phyloP scores from a whole-genome alignment of 2,797 vertebrate genomes.

The Periophthalmus magnuspinnatus region DNA sequence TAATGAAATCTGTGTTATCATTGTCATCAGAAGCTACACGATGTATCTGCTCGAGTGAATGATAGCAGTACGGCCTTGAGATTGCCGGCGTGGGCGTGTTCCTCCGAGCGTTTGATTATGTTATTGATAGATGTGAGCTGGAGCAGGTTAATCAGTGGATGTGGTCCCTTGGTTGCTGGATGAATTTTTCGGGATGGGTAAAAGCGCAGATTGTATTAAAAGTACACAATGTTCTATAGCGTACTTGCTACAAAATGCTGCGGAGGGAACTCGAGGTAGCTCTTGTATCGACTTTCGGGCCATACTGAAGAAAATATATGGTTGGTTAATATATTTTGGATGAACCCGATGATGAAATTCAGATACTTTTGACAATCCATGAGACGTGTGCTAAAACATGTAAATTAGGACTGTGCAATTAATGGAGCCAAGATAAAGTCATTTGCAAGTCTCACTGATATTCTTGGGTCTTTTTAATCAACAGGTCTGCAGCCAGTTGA shows the following conservation, averaged over 20 bases:
- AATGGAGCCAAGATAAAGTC: no score
- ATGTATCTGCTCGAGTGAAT: constrained; percentile 7
- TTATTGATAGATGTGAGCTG: constrained; percentile 37
- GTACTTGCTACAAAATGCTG: neutral
- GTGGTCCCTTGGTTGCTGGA: neutral
- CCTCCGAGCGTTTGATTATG: constrained; percentile 36
- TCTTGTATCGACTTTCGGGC: no score
- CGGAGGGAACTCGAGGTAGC: no score
- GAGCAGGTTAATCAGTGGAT: constrained; percentile 18
- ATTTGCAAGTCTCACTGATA: no score
- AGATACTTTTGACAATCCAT: no score
- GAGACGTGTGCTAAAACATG: no score
- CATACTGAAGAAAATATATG: no score
- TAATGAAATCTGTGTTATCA: neutral
- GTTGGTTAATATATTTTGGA: no score
- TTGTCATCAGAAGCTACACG: constrained; percentile 9
- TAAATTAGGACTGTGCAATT: no score
- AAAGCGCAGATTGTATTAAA: constrained; percentile 31
- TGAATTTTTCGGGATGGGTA: neutral
- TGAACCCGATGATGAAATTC: no score
- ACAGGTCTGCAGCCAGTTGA: no score
- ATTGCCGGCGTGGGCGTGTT: constrained; percentile 31
- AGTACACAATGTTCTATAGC: constrained; percentile 31
- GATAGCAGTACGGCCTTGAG: constrained; percentile 37
- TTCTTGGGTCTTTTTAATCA: no score